These are phyloP conservation scores for Montifringilla adamsi DNA, from an alignment of 2,113 vertebrate genomes.

Conservation along the genomic window DNA sequence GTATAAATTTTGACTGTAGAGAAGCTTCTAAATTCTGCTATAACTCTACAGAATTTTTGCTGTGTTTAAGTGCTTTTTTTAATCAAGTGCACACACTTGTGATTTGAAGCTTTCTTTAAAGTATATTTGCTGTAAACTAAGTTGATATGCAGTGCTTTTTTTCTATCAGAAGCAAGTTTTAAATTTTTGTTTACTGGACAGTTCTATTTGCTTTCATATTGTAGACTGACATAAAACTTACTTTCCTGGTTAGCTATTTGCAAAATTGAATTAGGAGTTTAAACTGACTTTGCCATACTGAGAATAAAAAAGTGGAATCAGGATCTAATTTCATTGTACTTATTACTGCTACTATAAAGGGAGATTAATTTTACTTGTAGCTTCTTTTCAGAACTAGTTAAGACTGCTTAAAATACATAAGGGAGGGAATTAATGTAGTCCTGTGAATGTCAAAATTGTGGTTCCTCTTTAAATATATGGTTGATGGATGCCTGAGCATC, in stretches of 20 bases:
- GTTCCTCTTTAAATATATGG: neutral
- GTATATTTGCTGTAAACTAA: neutral
- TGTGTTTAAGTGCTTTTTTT: neutral
- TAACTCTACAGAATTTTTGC: neutral
- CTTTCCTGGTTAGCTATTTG: neutral
- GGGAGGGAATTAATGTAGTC: neutral
- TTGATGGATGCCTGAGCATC: neutral
- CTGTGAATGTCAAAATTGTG: neutral
- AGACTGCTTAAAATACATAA: neutral
- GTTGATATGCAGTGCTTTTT: neutral
- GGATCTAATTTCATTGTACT: neutral
- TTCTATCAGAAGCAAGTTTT: neutral
- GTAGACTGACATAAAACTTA: neutral
- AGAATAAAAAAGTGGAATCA: neutral
- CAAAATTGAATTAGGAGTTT: neutral
- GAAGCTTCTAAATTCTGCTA: neutral
- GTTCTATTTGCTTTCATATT: neutral
- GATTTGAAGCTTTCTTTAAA: neutral
- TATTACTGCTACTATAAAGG: neutral
- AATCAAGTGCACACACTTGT: neutral
- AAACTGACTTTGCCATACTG: neutral
- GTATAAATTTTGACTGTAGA: constrained; percentile 17
- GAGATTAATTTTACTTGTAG: neutral
- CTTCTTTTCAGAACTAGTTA: neutral
- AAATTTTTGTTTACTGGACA: neutral